Evolutionary conservation across 1,140 invertebrate genomes (phyloP).

Genomic region (Palaemon carinicauda): DNA sequence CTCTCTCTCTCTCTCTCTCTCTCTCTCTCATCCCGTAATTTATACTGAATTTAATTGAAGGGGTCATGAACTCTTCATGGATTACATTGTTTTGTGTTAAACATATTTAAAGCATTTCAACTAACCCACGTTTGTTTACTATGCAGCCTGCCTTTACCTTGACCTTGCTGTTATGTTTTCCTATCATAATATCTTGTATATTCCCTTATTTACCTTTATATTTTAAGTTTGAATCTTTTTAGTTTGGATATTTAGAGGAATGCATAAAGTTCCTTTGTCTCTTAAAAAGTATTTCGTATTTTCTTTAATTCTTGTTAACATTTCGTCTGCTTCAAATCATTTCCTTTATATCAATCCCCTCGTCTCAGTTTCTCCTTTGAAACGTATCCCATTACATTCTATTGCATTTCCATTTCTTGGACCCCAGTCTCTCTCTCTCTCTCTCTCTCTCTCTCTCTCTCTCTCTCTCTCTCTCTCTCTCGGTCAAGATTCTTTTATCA

Average conservation of each 20-base stretch:
- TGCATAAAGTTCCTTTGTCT: too few species aligned
- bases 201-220: too few species aligned
- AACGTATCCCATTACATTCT: background rate
- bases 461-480: background rate
- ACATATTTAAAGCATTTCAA: too few species aligned
- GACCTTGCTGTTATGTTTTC: too few species aligned
- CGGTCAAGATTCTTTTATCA: background rate
- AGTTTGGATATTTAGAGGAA: too few species aligned
- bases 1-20: slow-evolving; percentile 24
- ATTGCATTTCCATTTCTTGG: background rate
- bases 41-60: background rate
- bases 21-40: background rate
- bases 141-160: too few species aligned
- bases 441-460: slow-evolving; percentile 16
- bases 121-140: too few species aligned
- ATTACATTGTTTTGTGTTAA: too few species aligned
- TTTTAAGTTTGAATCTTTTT: too few species aligned
- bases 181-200: too few species aligned
- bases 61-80: too few species aligned
- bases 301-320: background rate
- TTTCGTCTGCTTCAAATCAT: background rate
- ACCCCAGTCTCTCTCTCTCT: slow-evolving; percentile 15
- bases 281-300: background rate
- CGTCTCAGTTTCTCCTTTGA: background rate
- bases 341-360: background rate